phyloP scores from a whole-genome alignment of 2,888 invertebrate species.

The Hydraecia micacea region DNA sequence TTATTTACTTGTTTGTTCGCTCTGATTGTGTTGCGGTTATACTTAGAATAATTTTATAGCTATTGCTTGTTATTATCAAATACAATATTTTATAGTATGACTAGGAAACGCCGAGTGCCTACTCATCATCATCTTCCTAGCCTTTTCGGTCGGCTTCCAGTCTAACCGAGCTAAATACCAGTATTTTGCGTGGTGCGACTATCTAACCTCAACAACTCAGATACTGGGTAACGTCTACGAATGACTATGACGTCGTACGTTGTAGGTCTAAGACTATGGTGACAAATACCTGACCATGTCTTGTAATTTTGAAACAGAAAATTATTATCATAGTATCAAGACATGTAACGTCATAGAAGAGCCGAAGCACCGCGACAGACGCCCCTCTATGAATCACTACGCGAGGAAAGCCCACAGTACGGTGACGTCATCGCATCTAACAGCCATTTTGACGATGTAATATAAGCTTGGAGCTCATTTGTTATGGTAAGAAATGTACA shows the following conservation, averaged over 20 bases:
- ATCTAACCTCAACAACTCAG: not conserved
- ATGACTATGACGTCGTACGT: not conserved
- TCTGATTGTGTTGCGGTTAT: slow-evolving; percentile 27
- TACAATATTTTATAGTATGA: slow-evolving; percentile 2
- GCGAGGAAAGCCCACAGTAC: slow-evolving; percentile 80
- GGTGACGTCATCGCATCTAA: slow-evolving; percentile 77
- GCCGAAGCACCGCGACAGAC: slow-evolving; percentile 48
- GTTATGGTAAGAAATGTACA: slow-evolving; percentile 37
- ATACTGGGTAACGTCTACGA: not conserved
- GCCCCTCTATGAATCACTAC: slow-evolving; percentile 76
- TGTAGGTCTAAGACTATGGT: too few species aligned
- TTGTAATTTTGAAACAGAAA: slow-evolving; percentile 5
- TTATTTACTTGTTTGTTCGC: slow-evolving; percentile 31
- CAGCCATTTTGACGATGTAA: slow-evolving; percentile 63
- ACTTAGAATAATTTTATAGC: slow-evolving; percentile 24
- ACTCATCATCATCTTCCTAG: not conserved
- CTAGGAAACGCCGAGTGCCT: not conserved
- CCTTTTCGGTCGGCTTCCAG: not conserved
- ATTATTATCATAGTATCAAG: slow-evolving; percentile 15
- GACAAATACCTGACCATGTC: not conserved
- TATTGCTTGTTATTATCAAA: slow-evolving; percentile 12
- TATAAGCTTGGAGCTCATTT: slow-evolving; percentile 63
- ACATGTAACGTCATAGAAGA: slow-evolving; percentile 24
- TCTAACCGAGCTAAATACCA: not conserved
- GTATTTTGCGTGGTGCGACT: not conserved